Evolutionary conservation across 2,888 invertebrate genomes (phyloP).

Genomic region (Cylloceria caligata): DNA sequence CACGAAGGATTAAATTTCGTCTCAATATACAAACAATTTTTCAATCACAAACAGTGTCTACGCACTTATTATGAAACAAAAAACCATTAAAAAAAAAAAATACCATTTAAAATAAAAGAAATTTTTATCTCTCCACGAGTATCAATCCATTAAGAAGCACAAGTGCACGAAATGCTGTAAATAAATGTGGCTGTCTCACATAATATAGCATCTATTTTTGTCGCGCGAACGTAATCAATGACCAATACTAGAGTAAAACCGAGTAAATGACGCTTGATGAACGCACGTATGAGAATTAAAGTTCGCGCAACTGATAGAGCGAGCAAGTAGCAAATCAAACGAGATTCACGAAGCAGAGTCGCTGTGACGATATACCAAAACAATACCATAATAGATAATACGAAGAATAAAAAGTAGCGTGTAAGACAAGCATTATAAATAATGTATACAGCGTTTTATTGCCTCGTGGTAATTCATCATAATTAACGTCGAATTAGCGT

Average conservation of each 20-base stretch:
- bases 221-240: conserved; percentile 73
- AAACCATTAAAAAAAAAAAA: background rate
- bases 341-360: conserved; percentile 80
- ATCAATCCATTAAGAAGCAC: conserved; percentile 36
- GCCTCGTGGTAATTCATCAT: conserved; percentile 61
- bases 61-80: conserved; percentile 39
- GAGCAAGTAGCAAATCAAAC: conserved; percentile 74
- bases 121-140: conserved; percentile 5
- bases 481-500: conserved; percentile 64
- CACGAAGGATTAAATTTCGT: conserved; percentile 53
- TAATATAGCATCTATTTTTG: conserved; percentile 77
- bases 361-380: conserved; percentile 85
- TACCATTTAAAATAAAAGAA: too few relatives aligned
- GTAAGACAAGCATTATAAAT: conserved; percentile 71
- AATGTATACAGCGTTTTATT: conserved; percentile 61
- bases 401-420: conserved; percentile 70
- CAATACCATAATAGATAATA: conserved; percentile 77
- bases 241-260: conserved; percentile 68
- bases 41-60: conserved; percentile 36
- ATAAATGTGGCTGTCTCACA: conserved; percentile 52
- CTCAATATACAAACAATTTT: conserved; percentile 42
- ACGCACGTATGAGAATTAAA: conserved; percentile 10
- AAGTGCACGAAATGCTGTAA: conserved; percentile 62
- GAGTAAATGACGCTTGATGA: conserved; percentile 32
- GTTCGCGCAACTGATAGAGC: conserved; percentile 39